Base-by-base conservation (phyloP, 2,113 vertebrate genomes). In the Saiga tatarica region DNA sequence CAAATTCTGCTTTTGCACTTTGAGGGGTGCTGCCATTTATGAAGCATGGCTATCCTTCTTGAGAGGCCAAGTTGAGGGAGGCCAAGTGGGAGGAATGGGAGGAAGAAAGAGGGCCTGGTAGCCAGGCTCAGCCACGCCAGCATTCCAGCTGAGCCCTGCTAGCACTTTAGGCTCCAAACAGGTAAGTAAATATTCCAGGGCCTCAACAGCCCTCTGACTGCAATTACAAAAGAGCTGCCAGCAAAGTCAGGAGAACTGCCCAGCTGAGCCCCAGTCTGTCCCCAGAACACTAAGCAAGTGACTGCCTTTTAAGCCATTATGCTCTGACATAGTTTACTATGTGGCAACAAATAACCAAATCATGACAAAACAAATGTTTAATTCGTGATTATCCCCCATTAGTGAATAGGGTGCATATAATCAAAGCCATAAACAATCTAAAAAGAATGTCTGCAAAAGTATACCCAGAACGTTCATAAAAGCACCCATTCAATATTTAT, bases 381-480 rank as follows among this genome's bases (percentile, higher is more conserved):
- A 96, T 62, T 92, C 52, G 84, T 95, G 30, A 91, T 89, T 89
- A 92, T 76, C 39, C n/a, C 94, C 36, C 17, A 96, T 71, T 95
- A 93, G 85, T 71, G 50, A 97, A 86, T 0, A 89, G 60, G n/a
- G 25, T 90, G 33, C 19, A 47, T 90, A 59, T 91, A 85, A 78
- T 93, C 39, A 96, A 96, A 67, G 91, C 55, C 50, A 97, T 0
- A 2, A 26, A 60, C 39, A 39, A 57, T 89, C 62, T 91, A 87
- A 94, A 85, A 89, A 83, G 50, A 95, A 88, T 33, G 39, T 91
- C 78, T 83, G 23, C 91, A 95, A 96, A 97, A 95, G 53, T 55
- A 95, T 26, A 89, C 83, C 62, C 85, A 89, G n/a, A 53, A 76
- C 11, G 87, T 91, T 94, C 71, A 95, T 82, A 94, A 96, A 71